phyloP scores from a whole-genome alignment of 2,797 vertebrate genomes.

The Anguilla obscura region DNA sequence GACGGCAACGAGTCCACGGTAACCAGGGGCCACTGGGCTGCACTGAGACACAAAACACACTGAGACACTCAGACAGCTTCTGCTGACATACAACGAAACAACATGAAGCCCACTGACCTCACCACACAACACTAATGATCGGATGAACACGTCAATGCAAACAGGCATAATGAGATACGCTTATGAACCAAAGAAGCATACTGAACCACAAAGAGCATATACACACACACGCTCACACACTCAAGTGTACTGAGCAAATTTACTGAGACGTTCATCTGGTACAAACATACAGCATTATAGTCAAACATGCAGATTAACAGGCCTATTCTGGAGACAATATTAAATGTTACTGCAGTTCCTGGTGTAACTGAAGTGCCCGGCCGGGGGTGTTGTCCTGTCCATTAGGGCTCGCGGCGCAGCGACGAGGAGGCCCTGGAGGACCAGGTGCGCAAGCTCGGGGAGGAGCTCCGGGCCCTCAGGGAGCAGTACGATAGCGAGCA shows the following conservation, averaged over 20 bases:
- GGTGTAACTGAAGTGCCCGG: not conserved
- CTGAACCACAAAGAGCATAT: not conserved
- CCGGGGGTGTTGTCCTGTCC: conserved; percentile 39
- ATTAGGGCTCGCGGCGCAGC: conserved; percentile 84
- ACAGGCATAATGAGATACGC: not conserved
- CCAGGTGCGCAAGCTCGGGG: conserved; percentile 87
- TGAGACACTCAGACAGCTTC: not conserved
- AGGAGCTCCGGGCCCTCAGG: conserved; percentile 85
- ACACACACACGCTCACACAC: not conserved
- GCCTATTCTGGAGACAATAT: not conserved
- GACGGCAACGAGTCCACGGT: conserved; percentile 93
- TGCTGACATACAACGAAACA: not conserved
- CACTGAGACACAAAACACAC: not conserved
- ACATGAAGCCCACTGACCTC: not conserved
- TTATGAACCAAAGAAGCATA: not conserved
- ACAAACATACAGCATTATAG: not conserved
- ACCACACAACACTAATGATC: not conserved
- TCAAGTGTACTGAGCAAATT: not conserved
- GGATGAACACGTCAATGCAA: not conserved
- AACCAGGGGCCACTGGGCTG: conserved; percentile 30
- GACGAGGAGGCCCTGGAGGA: conserved; percentile 95
- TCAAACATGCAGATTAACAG: not conserved
- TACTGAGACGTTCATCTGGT: not conserved
- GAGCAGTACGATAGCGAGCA: conserved; percentile 88
- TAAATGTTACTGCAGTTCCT: not conserved